Evolutionary conservation across 1,140 invertebrate genomes (phyloP), one percentile per base, ranked within the genome.

Genomic region (Myzus persicae): DNA sequence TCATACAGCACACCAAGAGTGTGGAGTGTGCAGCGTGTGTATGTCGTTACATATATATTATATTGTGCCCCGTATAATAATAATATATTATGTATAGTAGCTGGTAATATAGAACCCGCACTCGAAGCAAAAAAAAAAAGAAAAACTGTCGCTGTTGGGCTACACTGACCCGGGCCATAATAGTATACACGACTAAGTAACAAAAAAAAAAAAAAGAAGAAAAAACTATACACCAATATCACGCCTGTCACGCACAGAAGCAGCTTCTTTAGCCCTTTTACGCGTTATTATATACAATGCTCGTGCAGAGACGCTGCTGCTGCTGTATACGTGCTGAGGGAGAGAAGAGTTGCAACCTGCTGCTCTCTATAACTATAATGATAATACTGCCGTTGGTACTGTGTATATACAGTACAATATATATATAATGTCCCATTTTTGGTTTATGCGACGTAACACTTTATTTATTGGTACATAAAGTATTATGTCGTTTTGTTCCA

Each of bases 381-480:
- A 51, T 51, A 51, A 22, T 24, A 90, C 38, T 48, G 14, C 48
- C 88, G 48, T 89, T 51, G 40, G 5, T 89, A 26, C 46, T 90
- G n/a, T 90, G 38, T n/a, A 44, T 36, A 36, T 20, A n/a, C 85
- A 5, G 44, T 85, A 44, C n/a, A n/a, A n/a, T 85, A 26, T 38
- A 22, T 31, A n/a, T 51, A 54, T 54, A 48, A 44, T 90, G 51
- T 90, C 51, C 36, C 26, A 26, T 31, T 90, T 90, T 90, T 67
- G 54, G 89, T 90, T 90, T 90, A 90, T 90, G 51, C 54, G 89
- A 90, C 89, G 89, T 42, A 36, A 67, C 89, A 59, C 38, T 90
- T 90, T 90, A 90, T 90, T 90, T 90, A 90, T 90, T 42, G 89
- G 89, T 67, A 90, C 89, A 90, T 90, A 90, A 90, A 90, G 88